A percentile compares a stretch with the other conserved stretches of the same genome.
Conservation (phyloP, 2,797 vertebrate genomes). For the Astyanax mexicanus region DNA sequence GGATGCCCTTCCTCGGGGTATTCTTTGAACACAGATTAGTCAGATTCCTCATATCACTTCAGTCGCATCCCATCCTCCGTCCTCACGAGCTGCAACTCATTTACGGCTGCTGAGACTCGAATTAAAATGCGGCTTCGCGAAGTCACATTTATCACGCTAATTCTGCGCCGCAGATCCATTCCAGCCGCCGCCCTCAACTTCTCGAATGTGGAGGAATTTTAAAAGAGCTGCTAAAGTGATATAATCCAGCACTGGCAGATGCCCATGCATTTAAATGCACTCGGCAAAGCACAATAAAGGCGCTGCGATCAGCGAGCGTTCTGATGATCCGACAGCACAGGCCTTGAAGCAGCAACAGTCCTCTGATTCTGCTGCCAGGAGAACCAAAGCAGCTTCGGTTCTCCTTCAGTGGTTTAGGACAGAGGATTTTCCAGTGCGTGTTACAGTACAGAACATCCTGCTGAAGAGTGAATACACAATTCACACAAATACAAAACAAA, state of each 20-base stretch:
- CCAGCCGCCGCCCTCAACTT: not conserved
- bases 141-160: slow-evolving; percentile 52
- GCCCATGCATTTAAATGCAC: slow-evolving; percentile 27
- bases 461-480: too few relatives aligned
- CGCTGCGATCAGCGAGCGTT: not conserved
- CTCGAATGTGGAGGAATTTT: slow-evolving; percentile 4
- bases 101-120: slow-evolving; percentile 44
- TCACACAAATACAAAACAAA: too few relatives aligned
- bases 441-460: too few relatives aligned
- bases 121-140: slow-evolving; percentile 58
- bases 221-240: slow-evolving; percentile 1
- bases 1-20: slow-evolving; percentile 46
- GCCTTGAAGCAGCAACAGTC: not conserved
- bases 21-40: slow-evolving; percentile 59
- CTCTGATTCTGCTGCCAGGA: not conserved
- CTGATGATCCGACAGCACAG: not conserved
- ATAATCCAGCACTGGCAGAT: slow-evolving; percentile 9
- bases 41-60: slow-evolving; percentile 55
- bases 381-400: not conserved
- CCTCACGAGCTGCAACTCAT: slow-evolving; percentile 49
- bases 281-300: not conserved
- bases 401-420: not conserved
- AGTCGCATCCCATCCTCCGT: slow-evolving; percentile 40
- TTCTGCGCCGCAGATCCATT: slow-evolving; percentile 25
- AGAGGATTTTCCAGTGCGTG: not conserved